Base-by-base conservation (phyloP, 2,888 invertebrate genomes). In the Mythimna vitellina region DNA sequence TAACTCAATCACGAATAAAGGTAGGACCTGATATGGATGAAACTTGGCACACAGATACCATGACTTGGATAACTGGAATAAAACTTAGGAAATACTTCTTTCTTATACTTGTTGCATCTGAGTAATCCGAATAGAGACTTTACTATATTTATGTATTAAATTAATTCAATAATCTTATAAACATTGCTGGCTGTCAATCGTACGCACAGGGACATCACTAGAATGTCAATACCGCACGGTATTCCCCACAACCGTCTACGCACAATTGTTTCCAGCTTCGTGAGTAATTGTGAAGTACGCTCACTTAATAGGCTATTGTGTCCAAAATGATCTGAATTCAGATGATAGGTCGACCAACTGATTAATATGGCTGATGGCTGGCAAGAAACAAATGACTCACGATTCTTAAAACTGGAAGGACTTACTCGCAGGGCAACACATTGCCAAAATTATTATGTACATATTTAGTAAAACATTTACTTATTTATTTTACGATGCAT, bases 141-240 rank as follows among this genome's bases (percentile, higher is more conserved):
- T 29, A 38, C 46, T 42, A 17, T 73, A 71, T 57, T 75, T 75
- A 10, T 46, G n/a, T 68, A 49, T 49, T 60, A 49, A 53, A 60
- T 49, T 6, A 32, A 75, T 76, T 60, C 17, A 73, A 22, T 53
- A 70, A 80, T 76, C 62, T 80, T 68, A 73, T 75, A 73, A 82
- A 74, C 75, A 74, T 74, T 61, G 70, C 58, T 65, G 64, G 25
- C 70, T 72, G 68, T 61, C 69, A 58, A 73, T 81, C 70, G 51
- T 65, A 76, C 76, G 65, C 76, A 82, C 63, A 32, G 71, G 87
- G 82, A 91, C 92, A 84, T 76, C 77, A 77, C 64, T 83, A 84
- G 95, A 94, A 94, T 95, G 89, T 82, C 89, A 95, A 95, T 93
- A 75, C 17, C 46, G 87, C 76, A 72, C 78, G 93, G 94, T 90